Conservation (phyloP, 2,113 vertebrate genomes). For the Brachionichthys hirsutus region DNA sequence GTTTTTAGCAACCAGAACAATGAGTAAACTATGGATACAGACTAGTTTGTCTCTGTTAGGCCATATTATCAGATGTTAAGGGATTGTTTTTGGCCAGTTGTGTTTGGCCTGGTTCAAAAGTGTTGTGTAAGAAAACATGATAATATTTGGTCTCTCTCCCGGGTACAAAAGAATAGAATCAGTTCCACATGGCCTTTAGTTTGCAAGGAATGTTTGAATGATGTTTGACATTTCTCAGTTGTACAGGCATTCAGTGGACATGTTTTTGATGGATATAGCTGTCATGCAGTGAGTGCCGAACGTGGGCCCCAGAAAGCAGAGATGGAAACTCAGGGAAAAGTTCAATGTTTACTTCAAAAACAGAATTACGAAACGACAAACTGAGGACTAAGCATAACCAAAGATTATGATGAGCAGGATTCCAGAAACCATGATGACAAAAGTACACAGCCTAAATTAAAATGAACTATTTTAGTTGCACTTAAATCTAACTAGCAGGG, state of each 20-base stretch:
- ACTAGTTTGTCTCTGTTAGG: conserved; percentile 27
- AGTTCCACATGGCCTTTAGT: conserved; percentile 13
- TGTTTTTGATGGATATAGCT: not conserved
- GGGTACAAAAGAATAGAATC: conserved; percentile 42
- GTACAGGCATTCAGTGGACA: not conserved
- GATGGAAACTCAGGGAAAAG: too few species aligned
- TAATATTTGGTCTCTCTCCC: conserved; percentile 47
- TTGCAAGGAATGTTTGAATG: conserved; percentile 12
- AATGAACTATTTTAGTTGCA: too few species aligned
- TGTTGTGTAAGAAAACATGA: conserved; percentile 40
- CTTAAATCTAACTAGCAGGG: too few species aligned
- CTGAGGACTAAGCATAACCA: too few species aligned
- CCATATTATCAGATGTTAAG: conserved; percentile 48
- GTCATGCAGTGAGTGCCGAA: not conserved
- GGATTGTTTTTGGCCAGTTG: conserved; percentile 47
- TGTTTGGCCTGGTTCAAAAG: conserved; percentile 28
- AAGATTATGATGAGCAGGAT: too few species aligned
- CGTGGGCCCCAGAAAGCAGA: too few species aligned
- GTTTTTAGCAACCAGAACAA: conserved; percentile 11
- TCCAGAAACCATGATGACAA: too few species aligned
- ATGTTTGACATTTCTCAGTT: conserved; percentile 7
- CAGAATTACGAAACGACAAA: too few species aligned
- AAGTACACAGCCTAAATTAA: too few species aligned
- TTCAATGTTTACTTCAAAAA: too few species aligned
- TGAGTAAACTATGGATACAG: not conserved